Base-by-base conservation (phyloP, 2,888 invertebrate genomes). In the Parascotia fuliginaria region DNA sequence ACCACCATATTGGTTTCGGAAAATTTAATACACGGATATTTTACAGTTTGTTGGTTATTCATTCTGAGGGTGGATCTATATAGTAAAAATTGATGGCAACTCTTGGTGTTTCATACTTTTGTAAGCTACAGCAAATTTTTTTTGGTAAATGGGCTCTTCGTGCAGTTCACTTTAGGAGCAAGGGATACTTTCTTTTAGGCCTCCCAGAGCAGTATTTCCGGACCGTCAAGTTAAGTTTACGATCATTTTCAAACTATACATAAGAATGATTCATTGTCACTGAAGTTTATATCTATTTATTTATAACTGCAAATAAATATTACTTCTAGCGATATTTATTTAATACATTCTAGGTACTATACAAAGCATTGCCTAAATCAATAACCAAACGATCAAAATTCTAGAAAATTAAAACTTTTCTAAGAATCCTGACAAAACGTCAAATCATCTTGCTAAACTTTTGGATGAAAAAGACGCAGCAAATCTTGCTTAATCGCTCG, bases 1-100 rank as follows among this genome's bases (percentile, higher is more conserved):
- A 69, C 60, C 52, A 55, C 71, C 73, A 74, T 78, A 80, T 76
- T 64, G 73, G 61, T 75, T 75, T 73, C 66, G 60, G 60, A 58
- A 74, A 79, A 79, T 76, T 76, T 65, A 75, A 76, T 72, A 71
- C 57, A 44, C 36, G 41, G 31, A 37, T 24, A 37, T 37, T 27
- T 7, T 22, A 32, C 12, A 37, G 11, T n/a, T 15, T 37, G 15
- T 2, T 27, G 19, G 33, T 37, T 40, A 46, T 46, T 46, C 33
- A 46, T 51, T 37, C 37, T 32, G 16, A 5, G 14, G n/a, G n/a
- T n/a, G n/a, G n/a, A n/a, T n/a, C n/a, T n/a, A n/a, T n/a, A n/a
- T n/a, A n/a, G n/a, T n/a, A n/a, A n/a, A n/a, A n/a, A n/a, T n/a
- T n/a, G n/a, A n/a, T n/a, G n/a, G n/a, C n/a, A n/a, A n/a, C n/a